These are phyloP conservation scores for Scrobipalpa costella DNA, from an alignment of 2,888 invertebrate genomes.

Conservation along the genomic window DNA sequence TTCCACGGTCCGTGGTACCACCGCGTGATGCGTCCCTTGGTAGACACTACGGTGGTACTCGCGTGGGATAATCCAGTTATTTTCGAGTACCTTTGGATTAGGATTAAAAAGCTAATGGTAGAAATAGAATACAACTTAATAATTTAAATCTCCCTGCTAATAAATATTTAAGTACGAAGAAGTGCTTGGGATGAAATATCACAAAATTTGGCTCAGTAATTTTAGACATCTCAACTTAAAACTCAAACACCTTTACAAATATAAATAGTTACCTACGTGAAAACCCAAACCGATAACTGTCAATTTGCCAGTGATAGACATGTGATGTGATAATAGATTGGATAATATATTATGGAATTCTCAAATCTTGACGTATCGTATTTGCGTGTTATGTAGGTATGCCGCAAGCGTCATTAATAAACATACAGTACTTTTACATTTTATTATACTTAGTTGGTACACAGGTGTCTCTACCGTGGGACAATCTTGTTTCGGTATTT, in stretches of 20 bases:
- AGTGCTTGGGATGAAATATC: too few species aligned
- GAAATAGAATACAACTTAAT: background rate
- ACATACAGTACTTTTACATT: background rate
- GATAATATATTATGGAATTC: too few species aligned
- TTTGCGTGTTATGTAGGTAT: background rate
- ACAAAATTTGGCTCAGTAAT: background rate
- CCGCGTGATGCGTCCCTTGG: background rate
- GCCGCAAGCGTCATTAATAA: background rate
- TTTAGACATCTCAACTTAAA: too few species aligned
- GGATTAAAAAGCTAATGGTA: background rate
- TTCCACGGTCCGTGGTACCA: conserved; percentile 15
- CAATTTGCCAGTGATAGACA: too few species aligned
- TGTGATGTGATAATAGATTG: too few species aligned
- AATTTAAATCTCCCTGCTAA: too few species aligned
- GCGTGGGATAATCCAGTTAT: conserved; percentile 26
- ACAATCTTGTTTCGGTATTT: background rate
- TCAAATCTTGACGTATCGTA: background rate
- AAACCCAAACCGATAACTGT: too few species aligned
- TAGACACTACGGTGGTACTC: background rate
- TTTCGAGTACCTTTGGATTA: background rate
- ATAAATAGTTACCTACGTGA: too few species aligned
- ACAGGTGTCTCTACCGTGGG: conserved; percentile 5
- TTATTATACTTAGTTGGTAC: background rate
- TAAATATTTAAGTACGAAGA: too few species aligned
- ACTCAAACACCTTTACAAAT: too few species aligned